These are phyloP conservation scores for Brachirus orientalis DNA, from an alignment of 2,113 vertebrate genomes.

Conservation along the genomic window DNA sequence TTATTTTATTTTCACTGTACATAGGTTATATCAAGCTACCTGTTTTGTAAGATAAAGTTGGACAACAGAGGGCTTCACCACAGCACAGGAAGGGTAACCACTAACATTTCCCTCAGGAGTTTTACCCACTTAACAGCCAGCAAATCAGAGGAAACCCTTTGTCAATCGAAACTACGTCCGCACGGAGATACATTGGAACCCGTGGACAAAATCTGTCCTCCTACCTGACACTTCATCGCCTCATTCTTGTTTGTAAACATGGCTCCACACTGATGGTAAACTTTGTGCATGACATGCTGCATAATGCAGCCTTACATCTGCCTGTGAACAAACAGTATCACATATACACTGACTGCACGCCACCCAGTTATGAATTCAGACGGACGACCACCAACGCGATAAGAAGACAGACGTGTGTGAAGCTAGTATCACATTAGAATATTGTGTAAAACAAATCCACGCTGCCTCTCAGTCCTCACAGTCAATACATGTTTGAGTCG, in stretches of 20 bases:
- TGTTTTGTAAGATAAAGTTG: slow-evolving; percentile 3
- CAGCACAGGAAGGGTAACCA: slow-evolving; percentile 47
- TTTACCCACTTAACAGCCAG: neutral
- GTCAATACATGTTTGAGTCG: neutral
- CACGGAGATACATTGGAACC: neutral
- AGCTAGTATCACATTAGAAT: too few species aligned
- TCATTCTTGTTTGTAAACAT: too few species aligned
- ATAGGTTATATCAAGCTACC: neutral
- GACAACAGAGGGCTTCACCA: slow-evolving; percentile 2
- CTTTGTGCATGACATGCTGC: slow-evolving; percentile 46
- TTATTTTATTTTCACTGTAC: neutral
- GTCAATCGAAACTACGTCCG: neutral
- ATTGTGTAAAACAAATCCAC: too few species aligned
- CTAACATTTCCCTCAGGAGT: slow-evolving; percentile 37
- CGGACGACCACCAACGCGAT: too few species aligned
- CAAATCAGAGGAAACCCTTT: slow-evolving; percentile 7
- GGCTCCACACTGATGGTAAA: slow-evolving; percentile 9
- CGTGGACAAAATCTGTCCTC: slow-evolving; percentile 1
- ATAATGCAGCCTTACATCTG: slow-evolving; percentile 45
- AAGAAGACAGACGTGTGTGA: too few species aligned
- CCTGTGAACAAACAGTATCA: slow-evolving; percentile 12
- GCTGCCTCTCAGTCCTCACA: too few species aligned
- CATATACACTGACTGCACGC: neutral
- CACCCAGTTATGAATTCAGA: neutral
- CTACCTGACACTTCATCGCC: neutral